Evolutionary conservation across 2,888 invertebrate species (phyloP).

Genomic region (Mantis religiosa): DNA sequence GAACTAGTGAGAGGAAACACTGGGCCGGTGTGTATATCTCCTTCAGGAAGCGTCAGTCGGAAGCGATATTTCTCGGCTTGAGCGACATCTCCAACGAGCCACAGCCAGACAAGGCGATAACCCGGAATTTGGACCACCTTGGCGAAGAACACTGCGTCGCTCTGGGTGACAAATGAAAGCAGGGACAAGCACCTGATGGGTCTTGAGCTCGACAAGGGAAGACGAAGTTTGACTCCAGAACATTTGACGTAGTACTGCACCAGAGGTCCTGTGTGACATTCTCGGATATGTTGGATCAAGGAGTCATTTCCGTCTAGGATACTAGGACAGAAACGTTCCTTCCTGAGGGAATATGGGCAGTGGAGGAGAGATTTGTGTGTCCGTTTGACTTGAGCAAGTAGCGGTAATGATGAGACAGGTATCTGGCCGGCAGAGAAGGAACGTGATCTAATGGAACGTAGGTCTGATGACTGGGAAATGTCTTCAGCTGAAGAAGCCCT

Average conservation of each 20-base stretch:
- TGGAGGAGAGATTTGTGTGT: background rate
- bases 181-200: background rate
- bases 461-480: background rate
- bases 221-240: background rate
- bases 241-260: slow-evolving; percentile 21
- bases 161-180: background rate
- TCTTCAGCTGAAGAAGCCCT: slow-evolving; percentile 15
- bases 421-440: slow-evolving; percentile 22
- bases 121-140: background rate
- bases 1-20: slow-evolving; percentile 18
- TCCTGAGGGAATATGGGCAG: slow-evolving; percentile 10
- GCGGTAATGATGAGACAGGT: background rate
- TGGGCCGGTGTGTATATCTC: background rate
- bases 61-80: background rate
- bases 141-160: slow-evolving; percentile 1
- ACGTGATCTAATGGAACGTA: background rate
- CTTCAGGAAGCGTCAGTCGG: background rate
- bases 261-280: slow-evolving; percentile 23
- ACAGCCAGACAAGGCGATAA: slow-evolving; percentile 22
- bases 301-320: background rate
- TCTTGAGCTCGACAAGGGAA: background rate
- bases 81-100: slow-evolving; percentile 19
- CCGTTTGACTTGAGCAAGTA: background rate
- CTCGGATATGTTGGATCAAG: slow-evolving; percentile 20
- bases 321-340: background rate